These are phyloP conservation scores for Thera obeliscata DNA, from an alignment of 2,888 invertebrate species.

Conservation along the genomic window DNA sequence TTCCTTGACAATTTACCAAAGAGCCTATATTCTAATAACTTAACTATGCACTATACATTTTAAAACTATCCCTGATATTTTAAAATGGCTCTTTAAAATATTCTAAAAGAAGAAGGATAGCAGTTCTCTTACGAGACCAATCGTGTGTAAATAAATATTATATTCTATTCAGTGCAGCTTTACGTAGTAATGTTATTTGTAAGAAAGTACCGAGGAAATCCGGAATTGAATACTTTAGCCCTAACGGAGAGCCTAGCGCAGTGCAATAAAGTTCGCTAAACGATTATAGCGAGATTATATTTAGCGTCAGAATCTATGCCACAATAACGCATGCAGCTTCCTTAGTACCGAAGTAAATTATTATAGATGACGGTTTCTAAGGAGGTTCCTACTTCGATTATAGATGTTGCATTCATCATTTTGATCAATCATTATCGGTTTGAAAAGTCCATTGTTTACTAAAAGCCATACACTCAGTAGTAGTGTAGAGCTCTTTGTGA, in stretches of 20 bases:
- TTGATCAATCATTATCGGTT: not conserved
- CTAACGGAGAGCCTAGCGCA: slow-evolving; percentile 16
- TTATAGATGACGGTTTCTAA: slow-evolving; percentile 32
- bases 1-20: too few relatives aligned
- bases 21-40: too few relatives aligned
- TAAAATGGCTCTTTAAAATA: not conserved
- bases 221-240: slow-evolving; percentile 14
- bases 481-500: too few relatives aligned
- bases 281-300: slow-evolving; percentile 22
- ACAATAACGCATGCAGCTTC: slow-evolving; percentile 38
- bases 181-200: not conserved
- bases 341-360: slow-evolving; percentile 45
- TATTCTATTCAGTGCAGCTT: not conserved
- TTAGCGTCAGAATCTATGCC: slow-evolving; percentile 25
- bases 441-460: too few relatives aligned
- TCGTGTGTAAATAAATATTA: too few relatives aligned
- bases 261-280: slow-evolving; percentile 18
- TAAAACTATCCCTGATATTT: too few relatives aligned
- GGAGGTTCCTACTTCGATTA: not conserved
- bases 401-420: slow-evolving; percentile 17
- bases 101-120: too few relatives aligned
- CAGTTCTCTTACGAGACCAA: too few relatives aligned
- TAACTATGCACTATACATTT: too few relatives aligned
- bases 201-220: slow-evolving; percentile 11
- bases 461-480: too few relatives aligned